Conservation (phyloP, 2,888 invertebrate genomes). For the Terebella lapidaria region DNA sequence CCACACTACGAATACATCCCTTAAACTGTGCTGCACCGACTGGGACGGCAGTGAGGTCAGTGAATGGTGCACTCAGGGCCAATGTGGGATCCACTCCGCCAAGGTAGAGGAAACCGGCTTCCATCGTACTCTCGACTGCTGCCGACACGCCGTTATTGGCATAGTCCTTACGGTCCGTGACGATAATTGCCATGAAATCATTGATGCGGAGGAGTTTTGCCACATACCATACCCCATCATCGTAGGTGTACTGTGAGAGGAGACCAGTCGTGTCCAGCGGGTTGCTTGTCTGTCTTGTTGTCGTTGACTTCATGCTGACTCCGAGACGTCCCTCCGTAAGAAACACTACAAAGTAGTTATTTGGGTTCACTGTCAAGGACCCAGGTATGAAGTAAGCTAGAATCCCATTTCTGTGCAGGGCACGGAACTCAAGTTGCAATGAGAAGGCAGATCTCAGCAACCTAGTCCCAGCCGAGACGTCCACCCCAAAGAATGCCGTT, state of each 20-base stretch:
- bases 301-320: constrained; percentile 15
- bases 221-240: constrained; percentile 12
- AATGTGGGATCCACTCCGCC: background rate
- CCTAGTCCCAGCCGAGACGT: too few species aligned
- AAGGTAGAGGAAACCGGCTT: too few species aligned
- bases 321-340: constrained; percentile 22
- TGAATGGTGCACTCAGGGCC: background rate
- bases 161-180: constrained; percentile 24
- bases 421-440: constrained; percentile 26
- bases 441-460: constrained; percentile 22
- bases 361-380: constrained; percentile 7
- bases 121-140: background rate
- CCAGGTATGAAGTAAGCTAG: constrained; percentile 24
- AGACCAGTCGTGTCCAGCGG: too few species aligned
- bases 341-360: constrained; percentile 26
- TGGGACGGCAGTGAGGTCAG: background rate
- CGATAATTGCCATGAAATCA: constrained; percentile 28
- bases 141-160: constrained; percentile 23
- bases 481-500: too few species aligned
- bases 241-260: too few species aligned
- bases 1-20: background rate
- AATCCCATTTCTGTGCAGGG: constrained; percentile 26
- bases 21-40: background rate
- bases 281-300: too few species aligned
- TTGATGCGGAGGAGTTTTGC: constrained; percentile 26